Evolutionary conservation across 2,113 vertebrate species (phyloP).

Genomic region (Ancistrus triradiatus): DNA sequence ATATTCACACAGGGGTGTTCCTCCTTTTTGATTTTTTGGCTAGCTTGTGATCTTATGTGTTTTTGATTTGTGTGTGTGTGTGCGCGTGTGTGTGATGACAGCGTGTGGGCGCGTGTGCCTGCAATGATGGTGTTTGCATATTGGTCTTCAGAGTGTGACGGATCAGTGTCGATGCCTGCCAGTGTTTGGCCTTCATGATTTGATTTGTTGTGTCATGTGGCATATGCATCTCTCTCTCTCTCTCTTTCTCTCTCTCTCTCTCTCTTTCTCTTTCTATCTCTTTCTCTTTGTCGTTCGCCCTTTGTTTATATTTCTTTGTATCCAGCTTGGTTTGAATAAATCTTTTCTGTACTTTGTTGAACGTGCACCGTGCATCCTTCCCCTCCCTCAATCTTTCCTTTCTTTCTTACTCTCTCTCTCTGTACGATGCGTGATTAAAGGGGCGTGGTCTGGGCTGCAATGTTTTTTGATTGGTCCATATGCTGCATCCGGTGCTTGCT

Average conservation of each 20-base stretch:
- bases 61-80: conserved; percentile 24
- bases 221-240: conserved; percentile 35
- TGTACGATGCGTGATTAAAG: conserved; percentile 60
- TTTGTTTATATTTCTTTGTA: background rate
- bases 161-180: conserved; percentile 46
- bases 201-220: conserved; percentile 42
- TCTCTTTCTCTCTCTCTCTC: background rate
- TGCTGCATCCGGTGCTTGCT: conserved; percentile 75
- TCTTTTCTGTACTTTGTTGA: conserved; percentile 54
- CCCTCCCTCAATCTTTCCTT: conserved; percentile 49
- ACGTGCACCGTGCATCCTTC: conserved; percentile 62
- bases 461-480: conserved; percentile 68
- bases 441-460: conserved; percentile 54
- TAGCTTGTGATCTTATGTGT: conserved; percentile 36
- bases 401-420: conserved; percentile 48
- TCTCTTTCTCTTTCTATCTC: background rate
- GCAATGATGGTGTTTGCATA: conserved; percentile 41
- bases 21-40: background rate
- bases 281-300: background rate
- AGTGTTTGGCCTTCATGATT: conserved; percentile 43
- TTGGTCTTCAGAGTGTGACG: conserved; percentile 40
- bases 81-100: conserved; percentile 18
- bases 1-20: conserved; percentile 42
- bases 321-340: conserved; percentile 48
- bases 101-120: conserved; percentile 21